Evolutionary conservation across 2,888 invertebrate genomes (phyloP).

Genomic region (Epirrita christyi): DNA sequence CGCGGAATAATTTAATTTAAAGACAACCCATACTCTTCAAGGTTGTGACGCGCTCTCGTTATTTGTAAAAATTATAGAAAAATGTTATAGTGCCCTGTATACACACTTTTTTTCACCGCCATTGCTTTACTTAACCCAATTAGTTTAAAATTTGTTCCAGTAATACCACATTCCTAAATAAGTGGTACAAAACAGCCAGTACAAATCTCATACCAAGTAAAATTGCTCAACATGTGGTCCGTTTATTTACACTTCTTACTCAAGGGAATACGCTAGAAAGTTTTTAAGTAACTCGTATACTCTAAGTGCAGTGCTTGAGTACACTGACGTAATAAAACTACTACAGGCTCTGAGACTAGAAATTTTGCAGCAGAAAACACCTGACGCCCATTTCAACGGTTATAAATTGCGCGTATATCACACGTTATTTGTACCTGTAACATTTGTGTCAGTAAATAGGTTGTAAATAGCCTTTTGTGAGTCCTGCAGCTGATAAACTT

Average conservation of each 20-base stretch:
- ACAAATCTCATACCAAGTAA: no score
- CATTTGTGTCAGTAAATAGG: slow-evolving; percentile 39
- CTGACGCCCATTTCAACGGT: slow-evolving; percentile 51
- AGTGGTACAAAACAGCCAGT: no score
- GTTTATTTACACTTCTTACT: neutral
- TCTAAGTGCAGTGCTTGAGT: neutral
- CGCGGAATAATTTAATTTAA: no score
- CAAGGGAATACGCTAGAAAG: neutral
- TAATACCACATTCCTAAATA: no score
- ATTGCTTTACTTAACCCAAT: no score
- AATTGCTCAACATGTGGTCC: no score
- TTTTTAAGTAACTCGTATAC: neutral
- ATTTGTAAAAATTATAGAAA: no score
- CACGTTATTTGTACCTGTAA: slow-evolving; percentile 49
- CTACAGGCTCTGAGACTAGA: neutral
- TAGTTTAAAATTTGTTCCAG: no score
- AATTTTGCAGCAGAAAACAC: slow-evolving; percentile 42
- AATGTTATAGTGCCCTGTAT: no score
- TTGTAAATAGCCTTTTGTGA: slow-evolving; percentile 14
- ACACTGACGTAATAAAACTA: neutral
- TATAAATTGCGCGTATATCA: slow-evolving; percentile 56
- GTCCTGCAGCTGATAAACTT: slow-evolving; percentile 4
- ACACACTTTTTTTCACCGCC: no score
- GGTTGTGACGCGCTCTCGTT: no score
- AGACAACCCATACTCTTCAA: no score